Base-by-base conservation (phyloP, 2,888 invertebrate genomes). In the Ptychoptera contaminata region DNA sequence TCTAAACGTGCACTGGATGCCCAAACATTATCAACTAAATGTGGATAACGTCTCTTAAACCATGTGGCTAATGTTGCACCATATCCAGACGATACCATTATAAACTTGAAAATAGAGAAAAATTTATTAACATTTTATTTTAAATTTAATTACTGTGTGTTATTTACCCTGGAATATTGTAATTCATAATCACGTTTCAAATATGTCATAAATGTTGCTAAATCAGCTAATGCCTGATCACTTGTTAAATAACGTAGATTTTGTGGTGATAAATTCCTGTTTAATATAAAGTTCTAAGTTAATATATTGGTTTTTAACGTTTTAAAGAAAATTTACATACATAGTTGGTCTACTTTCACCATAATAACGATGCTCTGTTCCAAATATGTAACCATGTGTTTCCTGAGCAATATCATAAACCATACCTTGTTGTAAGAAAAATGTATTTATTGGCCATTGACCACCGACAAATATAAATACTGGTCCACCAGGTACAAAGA, bases 341-440 rank as follows among this genome's bases (percentile, higher is more conserved):
- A 51, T 50, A 16, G 73, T 74, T 1, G 82, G 83, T 49, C 69
- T 69, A 47, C 78, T 81, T 37, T 68, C 56, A 3, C 84, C 84
- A 55, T 84, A 84, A 58, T 72, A 85, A 51, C 85, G 68, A 56
- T 85, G 84, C 57, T 85, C 84, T 2, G 82, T 72, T 51, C 76
- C 75, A 56, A 80, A 76, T 52, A 79, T 63, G 2, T 71, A 69
- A 0, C 77, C 82, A 2, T 63, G 59, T 47, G 73, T 62, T 8
- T 56, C 48, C 32, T 54, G 46, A 0, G 74, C 78, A 49, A 76
- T 57, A 34, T 74, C 69, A 44, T 67, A 61, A 48, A 77, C 73
- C 39, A 74, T 62, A 2, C 81, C 81, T 0, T 52, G 55, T 29
- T 54, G 54, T 53, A 77, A 59, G 71, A 72, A 77, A 8, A 64